Percentiles rank a stretch among this genome's conserved stretches.
These are phyloP conservation scores for Pandemis cinnamomeana DNA, from an alignment of 2,888 invertebrate genomes.

Conservation along the genomic window DNA sequence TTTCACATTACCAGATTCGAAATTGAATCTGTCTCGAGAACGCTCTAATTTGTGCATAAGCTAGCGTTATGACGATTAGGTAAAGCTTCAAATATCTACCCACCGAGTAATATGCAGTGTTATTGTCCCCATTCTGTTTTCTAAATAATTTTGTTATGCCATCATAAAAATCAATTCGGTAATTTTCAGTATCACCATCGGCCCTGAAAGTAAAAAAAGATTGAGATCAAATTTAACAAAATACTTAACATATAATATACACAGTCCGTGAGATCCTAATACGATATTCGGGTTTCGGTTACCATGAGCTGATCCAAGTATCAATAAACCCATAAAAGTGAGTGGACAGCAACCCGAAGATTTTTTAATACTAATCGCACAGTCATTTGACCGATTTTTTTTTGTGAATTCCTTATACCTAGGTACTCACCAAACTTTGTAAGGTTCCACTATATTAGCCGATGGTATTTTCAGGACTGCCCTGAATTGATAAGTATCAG, in stretches of 20 bases:
- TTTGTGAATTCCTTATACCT: neutral
- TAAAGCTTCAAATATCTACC: neutral
- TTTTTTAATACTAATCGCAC: too few relatives aligned
- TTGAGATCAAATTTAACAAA: neutral
- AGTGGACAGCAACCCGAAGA: too few relatives aligned
- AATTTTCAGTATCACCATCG: slow-evolving; percentile 38
- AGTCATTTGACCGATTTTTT: too few relatives aligned
- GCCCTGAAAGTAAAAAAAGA: slow-evolving; percentile 33
- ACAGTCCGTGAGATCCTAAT: too few relatives aligned
- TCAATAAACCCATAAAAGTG: too few relatives aligned
- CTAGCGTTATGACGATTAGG: too few relatives aligned
- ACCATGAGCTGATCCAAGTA: too few relatives aligned
- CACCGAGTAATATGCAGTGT: slow-evolving; percentile 41
- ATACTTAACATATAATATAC: too few relatives aligned
- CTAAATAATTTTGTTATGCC: slow-evolving; percentile 42
- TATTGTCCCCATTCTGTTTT: neutral
- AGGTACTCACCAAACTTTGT: slow-evolving; percentile 44
- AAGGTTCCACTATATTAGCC: slow-evolving; percentile 40
- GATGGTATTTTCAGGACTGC: slow-evolving; percentile 42
- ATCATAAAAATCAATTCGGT: slow-evolving; percentile 43
- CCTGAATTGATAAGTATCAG: slow-evolving; percentile 41
- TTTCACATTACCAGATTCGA: too few relatives aligned
- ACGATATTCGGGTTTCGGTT: too few relatives aligned
- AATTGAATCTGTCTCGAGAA: too few relatives aligned
- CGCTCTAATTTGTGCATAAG: too few relatives aligned